Conservation (phyloP, 2,797 vertebrate species). For the Fundulus diaphanus region DNA sequence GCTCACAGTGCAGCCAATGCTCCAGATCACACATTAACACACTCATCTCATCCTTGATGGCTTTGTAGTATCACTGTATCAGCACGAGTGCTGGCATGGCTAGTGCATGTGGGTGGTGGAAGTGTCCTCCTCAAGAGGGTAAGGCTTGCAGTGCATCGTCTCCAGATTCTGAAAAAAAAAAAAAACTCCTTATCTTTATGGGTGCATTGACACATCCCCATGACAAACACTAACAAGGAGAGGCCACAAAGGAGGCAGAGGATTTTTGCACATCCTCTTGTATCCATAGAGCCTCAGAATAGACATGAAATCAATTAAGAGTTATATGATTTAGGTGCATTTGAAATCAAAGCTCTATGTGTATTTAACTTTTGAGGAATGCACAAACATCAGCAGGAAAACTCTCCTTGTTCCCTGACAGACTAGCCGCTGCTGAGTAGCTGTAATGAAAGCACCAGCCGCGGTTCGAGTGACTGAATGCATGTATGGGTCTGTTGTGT, state of each 20-base stretch:
- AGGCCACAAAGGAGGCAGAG: slow-evolving; percentile 40
- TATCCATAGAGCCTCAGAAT: background rate
- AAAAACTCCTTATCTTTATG: slow-evolving; percentile 46
- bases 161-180: slow-evolving; percentile 38
- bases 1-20: background rate
- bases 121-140: slow-evolving; percentile 36
- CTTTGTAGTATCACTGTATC: slow-evolving; percentile 32
- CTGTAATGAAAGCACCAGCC: slow-evolving; percentile 55
- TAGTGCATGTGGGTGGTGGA: slow-evolving; percentile 36
- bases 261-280: slow-evolving; percentile 18
- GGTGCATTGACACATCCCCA: slow-evolving; percentile 24
- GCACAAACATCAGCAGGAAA: slow-evolving; percentile 1
- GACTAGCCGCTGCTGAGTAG: slow-evolving; percentile 33
- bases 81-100: slow-evolving; percentile 30
- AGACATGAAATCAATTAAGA: background rate
- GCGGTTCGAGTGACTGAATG: slow-evolving; percentile 26
- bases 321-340: background rate
- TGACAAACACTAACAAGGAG: slow-evolving; percentile 29
- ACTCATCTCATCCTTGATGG: slow-evolving; percentile 28
- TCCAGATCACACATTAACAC: slow-evolving; percentile 21
- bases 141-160: slow-evolving; percentile 39
- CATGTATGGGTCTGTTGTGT: slow-evolving; percentile 22
- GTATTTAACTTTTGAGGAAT: background rate
- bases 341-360: background rate
- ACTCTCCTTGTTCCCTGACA: slow-evolving; percentile 25